These are phyloP conservation scores for Apis laboriosa DNA, from an alignment of 1,140 invertebrate species.

Conservation along the genomic window DNA sequence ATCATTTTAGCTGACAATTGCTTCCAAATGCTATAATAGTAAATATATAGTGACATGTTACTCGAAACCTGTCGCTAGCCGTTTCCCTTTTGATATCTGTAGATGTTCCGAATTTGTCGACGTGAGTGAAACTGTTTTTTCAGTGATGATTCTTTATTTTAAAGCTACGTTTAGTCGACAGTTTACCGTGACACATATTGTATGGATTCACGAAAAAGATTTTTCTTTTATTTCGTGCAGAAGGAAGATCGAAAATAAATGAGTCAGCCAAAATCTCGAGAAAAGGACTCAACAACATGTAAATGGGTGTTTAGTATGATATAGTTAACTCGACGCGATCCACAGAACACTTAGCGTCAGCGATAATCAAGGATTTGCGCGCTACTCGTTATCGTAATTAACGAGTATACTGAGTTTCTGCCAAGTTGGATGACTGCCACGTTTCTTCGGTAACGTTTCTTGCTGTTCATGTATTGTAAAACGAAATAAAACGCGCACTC, in stretches of 20 bases:
- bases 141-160: neutral
- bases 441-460: conserved; percentile 10
- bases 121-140: conserved; percentile 13
- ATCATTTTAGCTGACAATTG: neutral
- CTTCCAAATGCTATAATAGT: neutral
- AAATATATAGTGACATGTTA: neutral
- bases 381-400: neutral
- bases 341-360: conserved; percentile 12
- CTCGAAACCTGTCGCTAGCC: neutral
- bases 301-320: conserved; percentile 48
- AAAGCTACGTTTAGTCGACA: neutral
- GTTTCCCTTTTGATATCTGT: conserved; percentile 20
- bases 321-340: conserved; percentile 42
- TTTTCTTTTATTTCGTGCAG: neutral
- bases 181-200: neutral
- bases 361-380: conserved; percentile 30
- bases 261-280: neutral
- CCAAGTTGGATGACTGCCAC: conserved; percentile 7
- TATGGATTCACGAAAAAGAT: neutral
- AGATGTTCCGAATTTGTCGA: neutral
- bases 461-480: neutral
- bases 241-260: too few relatives aligned
- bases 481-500: neutral
- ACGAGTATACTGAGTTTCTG: neutral
- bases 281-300: conserved; percentile 19